Evolutionary conservation across 2,888 invertebrate genomes (phyloP).

Genomic region (Temnothorax unifasciatus): DNA sequence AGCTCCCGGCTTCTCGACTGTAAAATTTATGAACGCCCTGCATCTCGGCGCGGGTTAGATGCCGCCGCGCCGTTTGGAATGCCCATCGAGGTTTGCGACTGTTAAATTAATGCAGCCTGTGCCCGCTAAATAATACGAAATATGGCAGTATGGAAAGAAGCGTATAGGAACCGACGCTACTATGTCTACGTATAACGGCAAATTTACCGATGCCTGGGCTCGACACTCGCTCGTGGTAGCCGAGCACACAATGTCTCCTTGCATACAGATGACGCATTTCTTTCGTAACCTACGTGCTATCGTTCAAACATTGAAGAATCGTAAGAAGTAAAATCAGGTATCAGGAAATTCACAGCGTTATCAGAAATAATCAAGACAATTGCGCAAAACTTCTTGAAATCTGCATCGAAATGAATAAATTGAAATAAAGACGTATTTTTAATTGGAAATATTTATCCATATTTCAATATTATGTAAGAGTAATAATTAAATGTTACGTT

Average conservation of each 20-base stretch:
- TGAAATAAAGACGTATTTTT: constrained; percentile 23
- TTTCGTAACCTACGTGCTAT: not conserved
- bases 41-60: constrained; percentile 62
- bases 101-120: constrained; percentile 62
- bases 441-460: not conserved
- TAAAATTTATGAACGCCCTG: constrained; percentile 75
- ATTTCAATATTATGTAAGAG: constrained; percentile 1
- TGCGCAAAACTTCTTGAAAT: not conserved
- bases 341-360: not conserved
- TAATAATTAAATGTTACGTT: not conserved
- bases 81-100: constrained; percentile 51
- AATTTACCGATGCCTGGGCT: constrained; percentile 21
- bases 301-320: not conserved
- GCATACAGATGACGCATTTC: not conserved
- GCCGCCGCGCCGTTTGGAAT: constrained; percentile 75
- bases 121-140: constrained; percentile 66
- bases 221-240: not conserved
- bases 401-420: constrained; percentile 4
- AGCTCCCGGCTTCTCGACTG: constrained; percentile 64
- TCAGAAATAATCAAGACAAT: not conserved
- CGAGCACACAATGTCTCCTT: constrained; percentile 7
- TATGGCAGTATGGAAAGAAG: constrained; percentile 28
- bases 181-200: constrained; percentile 20
- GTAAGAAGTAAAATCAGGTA: not conserved
- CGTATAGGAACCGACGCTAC: not conserved